Conservation (phyloP, 2,888 invertebrate species). For the Synergus laeviventris region DNA sequence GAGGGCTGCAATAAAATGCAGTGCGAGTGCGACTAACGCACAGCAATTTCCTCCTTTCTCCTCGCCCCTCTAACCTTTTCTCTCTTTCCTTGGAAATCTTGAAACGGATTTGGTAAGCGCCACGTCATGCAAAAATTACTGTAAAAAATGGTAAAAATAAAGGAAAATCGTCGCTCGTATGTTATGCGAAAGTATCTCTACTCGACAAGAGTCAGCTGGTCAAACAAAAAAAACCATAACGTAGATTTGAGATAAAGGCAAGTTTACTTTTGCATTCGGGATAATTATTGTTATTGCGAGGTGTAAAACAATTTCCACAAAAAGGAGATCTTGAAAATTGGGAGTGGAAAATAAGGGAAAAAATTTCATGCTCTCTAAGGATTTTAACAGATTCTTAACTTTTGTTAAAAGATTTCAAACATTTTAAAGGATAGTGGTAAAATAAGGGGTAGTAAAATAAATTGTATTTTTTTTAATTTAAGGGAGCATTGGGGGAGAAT, state of each 20-base stretch:
- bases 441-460: too few relatives aligned
- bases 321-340: too few relatives aligned
- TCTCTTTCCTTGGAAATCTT: not conserved
- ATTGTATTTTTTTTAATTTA: too few relatives aligned
- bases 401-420: too few relatives aligned
- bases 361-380: too few relatives aligned
- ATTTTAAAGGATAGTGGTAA: too few relatives aligned
- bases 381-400: too few relatives aligned
- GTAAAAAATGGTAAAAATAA: not conserved
- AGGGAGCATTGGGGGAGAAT: too few relatives aligned
- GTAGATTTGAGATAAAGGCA: not conserved
- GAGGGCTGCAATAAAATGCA: conserved; percentile 37
- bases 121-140: not conserved
- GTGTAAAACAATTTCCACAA: too few relatives aligned
- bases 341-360: too few relatives aligned
- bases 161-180: not conserved
- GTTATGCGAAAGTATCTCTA: not conserved
- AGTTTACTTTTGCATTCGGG: not conserved
- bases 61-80: not conserved
- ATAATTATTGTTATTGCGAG: not conserved
- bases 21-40: conserved; percentile 32
- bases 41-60: not conserved
- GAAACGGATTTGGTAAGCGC: conserved; percentile 14
- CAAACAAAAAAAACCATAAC: not conserved
- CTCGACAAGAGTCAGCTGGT: not conserved